Evolutionary conservation across 2,888 invertebrate genomes (phyloP).

Genomic region (Drosophila flavopinicola): DNA sequence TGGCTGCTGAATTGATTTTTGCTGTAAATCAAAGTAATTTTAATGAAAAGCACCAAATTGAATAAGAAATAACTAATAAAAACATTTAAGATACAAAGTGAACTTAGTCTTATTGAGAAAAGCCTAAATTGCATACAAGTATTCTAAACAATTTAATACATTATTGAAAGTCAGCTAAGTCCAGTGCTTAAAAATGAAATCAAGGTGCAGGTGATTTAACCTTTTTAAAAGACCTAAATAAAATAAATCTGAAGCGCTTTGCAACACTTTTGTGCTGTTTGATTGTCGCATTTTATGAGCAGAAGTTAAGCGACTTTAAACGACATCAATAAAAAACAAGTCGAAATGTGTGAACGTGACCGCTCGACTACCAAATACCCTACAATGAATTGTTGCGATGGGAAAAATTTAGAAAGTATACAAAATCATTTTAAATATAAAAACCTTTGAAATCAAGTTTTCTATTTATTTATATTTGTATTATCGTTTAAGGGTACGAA

Average conservation of each 20-base stretch:
- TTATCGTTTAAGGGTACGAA: too few species aligned
- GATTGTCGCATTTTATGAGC: conserved; percentile 52
- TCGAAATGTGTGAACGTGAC: neutral
- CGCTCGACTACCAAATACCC: neutral
- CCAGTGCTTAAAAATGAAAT: neutral
- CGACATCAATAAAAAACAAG: conserved; percentile 55
- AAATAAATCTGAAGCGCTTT: conserved; percentile 5
- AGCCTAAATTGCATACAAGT: too few species aligned
- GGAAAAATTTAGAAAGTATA: too few species aligned
- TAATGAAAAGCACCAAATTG: too few species aligned
- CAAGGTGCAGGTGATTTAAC: neutral
- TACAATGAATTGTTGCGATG: too few species aligned
- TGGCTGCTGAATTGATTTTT: conserved; percentile 7
- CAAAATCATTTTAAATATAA: too few species aligned
- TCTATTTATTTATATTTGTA: too few species aligned
- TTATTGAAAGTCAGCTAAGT: neutral
- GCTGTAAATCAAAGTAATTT: neutral
- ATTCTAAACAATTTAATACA: too few species aligned
- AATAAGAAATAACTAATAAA: too few species aligned
- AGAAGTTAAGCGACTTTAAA: conserved; percentile 57
- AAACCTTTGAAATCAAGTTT: too few species aligned
- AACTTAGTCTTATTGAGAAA: too few species aligned
- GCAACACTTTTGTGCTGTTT: conserved; percentile 49
- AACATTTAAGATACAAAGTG: too few species aligned
- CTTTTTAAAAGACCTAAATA: neutral